phyloP scores from a whole-genome alignment of 2,888 invertebrate species.

The Baronia brevicornis region DNA sequence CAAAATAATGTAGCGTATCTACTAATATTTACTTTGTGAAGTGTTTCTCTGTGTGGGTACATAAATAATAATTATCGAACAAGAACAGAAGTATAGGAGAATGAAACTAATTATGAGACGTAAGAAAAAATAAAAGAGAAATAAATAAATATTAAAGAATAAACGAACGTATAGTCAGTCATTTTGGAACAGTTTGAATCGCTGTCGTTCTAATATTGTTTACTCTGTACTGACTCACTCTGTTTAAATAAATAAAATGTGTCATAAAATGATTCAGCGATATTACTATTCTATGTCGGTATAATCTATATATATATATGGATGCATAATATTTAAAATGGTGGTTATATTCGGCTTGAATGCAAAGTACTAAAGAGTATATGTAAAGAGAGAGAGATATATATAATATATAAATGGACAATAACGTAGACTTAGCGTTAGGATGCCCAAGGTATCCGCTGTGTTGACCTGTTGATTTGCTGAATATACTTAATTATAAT shows the following conservation, averaged over 20 bases:
- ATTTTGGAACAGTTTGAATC: slow-evolving; percentile 40
- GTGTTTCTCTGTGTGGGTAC: slow-evolving; percentile 75
- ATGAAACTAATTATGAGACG: slow-evolving; percentile 38
- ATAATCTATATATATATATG: slow-evolving; percentile 46
- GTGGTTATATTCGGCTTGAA: slow-evolving; percentile 60
- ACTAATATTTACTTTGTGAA: slow-evolving; percentile 62
- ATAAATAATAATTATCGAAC: slow-evolving; percentile 49
- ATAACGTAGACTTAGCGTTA: slow-evolving; percentile 65
- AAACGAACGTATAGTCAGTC: slow-evolving; percentile 30
- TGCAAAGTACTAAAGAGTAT: slow-evolving; percentile 69
- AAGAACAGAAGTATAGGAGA: slow-evolving; percentile 65
- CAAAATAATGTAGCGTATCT: slow-evolving; percentile 64
- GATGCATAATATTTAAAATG: slow-evolving; percentile 62
- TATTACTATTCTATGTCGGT: slow-evolving; percentile 47
- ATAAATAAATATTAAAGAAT: slow-evolving; percentile 30
- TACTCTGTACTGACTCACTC: slow-evolving; percentile 47
- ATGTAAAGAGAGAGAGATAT: slow-evolving; percentile 11
- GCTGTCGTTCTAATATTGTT: slow-evolving; percentile 33
- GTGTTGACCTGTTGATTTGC: slow-evolving; percentile 65
- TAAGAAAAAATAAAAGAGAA: slow-evolving; percentile 37
- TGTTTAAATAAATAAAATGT: slow-evolving; percentile 50
- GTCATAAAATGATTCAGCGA: slow-evolving; percentile 46
- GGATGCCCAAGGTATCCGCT: slow-evolving; percentile 71
- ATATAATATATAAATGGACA: slow-evolving; percentile 61
- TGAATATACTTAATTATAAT: slow-evolving; percentile 40